Percentiles rank a stretch among this genome's conserved stretches.
Evolutionary conservation across 2,888 invertebrate species (phyloP).

Genomic region (Caenorhabditis zanzibari): DNA sequence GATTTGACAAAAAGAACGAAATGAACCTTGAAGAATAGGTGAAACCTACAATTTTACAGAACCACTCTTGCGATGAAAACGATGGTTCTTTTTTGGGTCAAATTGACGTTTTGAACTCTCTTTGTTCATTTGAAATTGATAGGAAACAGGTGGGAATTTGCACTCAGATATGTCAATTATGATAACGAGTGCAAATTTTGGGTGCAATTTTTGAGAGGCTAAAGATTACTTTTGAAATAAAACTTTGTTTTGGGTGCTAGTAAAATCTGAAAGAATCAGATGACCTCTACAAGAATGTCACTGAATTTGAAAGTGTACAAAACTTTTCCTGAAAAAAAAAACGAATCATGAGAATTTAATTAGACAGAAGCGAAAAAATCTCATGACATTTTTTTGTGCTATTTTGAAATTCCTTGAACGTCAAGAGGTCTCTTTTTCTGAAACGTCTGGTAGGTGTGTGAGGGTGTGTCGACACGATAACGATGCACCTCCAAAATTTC

Average conservation of each 20-base stretch:
- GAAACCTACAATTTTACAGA: conserved; percentile 18
- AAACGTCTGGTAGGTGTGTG: conserved; percentile 1
- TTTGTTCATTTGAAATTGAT: conserved; percentile 19
- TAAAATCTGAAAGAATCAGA: background rate
- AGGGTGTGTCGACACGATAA: conserved; percentile 24
- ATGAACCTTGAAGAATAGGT: background rate
- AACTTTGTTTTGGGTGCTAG: too few species aligned
- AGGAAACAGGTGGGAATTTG: background rate
- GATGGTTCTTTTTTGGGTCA: conserved; percentile 27
- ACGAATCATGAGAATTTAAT: background rate
- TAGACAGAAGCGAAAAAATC: background rate
- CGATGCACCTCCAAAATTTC: background rate
- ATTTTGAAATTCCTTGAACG: background rate
- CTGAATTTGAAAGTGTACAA: too few species aligned
- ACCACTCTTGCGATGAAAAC: conserved; percentile 45
- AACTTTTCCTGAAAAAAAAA: background rate
- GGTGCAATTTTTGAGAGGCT: background rate
- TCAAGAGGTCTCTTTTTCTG: conserved; percentile 1
- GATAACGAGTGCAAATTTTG: conserved; percentile 1
- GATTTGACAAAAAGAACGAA: background rate
- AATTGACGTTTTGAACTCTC: background rate
- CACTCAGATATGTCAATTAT: background rate
- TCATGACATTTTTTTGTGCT: too few species aligned
- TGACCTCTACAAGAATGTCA: too few species aligned
- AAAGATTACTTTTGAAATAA: too few species aligned